phyloP scores from a whole-genome alignment of 2,888 invertebrate species.

The Ischnura elegans region DNA sequence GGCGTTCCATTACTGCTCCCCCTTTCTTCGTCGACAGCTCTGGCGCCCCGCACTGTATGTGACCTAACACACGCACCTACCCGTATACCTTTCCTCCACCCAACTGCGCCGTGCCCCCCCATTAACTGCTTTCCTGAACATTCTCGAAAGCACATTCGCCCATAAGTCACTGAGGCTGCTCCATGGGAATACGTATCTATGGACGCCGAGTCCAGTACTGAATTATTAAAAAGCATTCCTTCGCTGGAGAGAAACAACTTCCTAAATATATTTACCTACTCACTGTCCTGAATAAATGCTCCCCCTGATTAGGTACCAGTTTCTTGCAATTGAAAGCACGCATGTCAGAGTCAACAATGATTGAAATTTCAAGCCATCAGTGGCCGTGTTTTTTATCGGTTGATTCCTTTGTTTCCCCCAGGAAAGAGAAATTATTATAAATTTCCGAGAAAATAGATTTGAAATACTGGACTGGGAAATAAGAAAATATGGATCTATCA shows the following conservation, averaged over 20 bases:
- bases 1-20: background rate
- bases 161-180: background rate
- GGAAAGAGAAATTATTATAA: too few species aligned
- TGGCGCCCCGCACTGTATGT: background rate
- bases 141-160: background rate
- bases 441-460: too few species aligned
- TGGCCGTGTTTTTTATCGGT: too few species aligned
- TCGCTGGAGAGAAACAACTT: background rate
- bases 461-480: too few species aligned
- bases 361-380: too few species aligned
- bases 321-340: too few species aligned
- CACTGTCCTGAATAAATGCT: too few species aligned
- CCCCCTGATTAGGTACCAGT: too few species aligned
- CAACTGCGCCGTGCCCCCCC: background rate
- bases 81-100: too few species aligned
- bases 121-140: slow-evolving; percentile 20
- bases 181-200: background rate
- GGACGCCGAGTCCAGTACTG: background rate
- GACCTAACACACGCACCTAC: background rate
- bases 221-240: background rate
- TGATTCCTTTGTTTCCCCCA: too few species aligned
- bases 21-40: background rate
- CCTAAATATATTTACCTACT: background rate
- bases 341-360: too few species aligned
- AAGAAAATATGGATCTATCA: too few species aligned